Percentiles rank a stretch among this genome's conserved stretches.
These are phyloP conservation scores for Sus scrofa DNA, from an alignment of 2,113 vertebrate species.

Conservation along the genomic window DNA sequence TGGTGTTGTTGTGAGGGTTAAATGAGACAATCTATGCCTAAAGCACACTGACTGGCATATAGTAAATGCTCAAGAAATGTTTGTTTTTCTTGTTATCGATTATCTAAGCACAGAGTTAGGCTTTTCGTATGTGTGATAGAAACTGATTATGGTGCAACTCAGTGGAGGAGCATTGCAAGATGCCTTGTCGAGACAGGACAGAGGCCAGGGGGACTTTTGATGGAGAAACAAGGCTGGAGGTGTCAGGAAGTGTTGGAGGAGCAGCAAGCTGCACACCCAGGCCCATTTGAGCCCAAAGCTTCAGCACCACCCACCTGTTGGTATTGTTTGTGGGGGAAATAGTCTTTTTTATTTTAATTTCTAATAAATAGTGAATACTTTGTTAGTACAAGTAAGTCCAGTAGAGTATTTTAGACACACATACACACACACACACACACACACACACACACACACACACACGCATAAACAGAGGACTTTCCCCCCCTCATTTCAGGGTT, in stretches of 20 bases:
- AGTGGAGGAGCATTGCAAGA: slow-evolving; percentile 37
- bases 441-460: too few relatives aligned
- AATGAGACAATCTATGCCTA: background rate
- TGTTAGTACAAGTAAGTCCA: background rate
- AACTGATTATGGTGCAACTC: background rate
- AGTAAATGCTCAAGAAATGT: background rate
- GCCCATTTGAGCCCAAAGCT: slow-evolving; percentile 57
- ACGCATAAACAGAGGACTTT: background rate
- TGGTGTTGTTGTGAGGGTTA: background rate
- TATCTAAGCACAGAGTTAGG: background rate
- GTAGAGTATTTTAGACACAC: background rate
- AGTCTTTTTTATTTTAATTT: slow-evolving; percentile 50
- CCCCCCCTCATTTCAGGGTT: background rate
- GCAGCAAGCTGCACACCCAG: slow-evolving; percentile 53
- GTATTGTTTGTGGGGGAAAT: slow-evolving; percentile 7
- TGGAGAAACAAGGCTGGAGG: slow-evolving; percentile 54
- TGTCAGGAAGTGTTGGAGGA: slow-evolving; percentile 60
- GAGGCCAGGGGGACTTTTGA: slow-evolving; percentile 64
- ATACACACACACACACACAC: too few relatives aligned
- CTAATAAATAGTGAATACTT: background rate
- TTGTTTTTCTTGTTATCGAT: background rate
- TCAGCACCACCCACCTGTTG: slow-evolving; percentile 40
- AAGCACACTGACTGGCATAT: background rate
- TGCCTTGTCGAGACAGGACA: background rate
- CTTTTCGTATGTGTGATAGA: background rate